phyloP scores from a whole-genome alignment of 1,140 invertebrate genomes.

The Muscidifurax raptorellus region DNA sequence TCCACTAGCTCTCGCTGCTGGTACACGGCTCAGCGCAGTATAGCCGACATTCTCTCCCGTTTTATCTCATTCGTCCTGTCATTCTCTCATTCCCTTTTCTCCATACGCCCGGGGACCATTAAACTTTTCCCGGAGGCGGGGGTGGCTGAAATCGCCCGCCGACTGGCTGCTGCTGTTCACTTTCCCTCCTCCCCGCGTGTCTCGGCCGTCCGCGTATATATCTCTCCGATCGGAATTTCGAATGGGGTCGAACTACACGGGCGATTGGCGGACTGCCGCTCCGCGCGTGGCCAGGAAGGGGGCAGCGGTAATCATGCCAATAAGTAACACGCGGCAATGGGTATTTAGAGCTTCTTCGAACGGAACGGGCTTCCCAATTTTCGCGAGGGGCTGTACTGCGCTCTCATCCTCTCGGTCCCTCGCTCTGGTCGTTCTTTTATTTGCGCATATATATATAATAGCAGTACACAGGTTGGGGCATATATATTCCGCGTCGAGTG shows the following conservation, averaged over 20 bases:
- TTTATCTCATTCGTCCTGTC: constrained; percentile 47
- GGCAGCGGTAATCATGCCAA: constrained; percentile 48
- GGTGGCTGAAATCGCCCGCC: constrained; percentile 50
- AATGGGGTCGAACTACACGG: constrained; percentile 40
- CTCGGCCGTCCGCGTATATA: not conserved
- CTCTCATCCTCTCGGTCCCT: not conserved
- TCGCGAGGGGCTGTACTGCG: constrained; percentile 12
- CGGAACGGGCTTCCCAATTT: constrained; percentile 28
- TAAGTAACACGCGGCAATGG: constrained; percentile 49
- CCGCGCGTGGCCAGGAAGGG: not conserved
- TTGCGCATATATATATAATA: too few relatives aligned
- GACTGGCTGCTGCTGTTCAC: constrained; percentile 1
- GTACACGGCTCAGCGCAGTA: not conserved
- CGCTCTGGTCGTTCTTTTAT: not conserved
- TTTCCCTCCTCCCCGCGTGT: not conserved
- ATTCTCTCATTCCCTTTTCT: constrained; percentile 45
- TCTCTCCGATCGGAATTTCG: constrained; percentile 48
- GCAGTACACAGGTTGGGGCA: too few relatives aligned
- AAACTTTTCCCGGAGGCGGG: constrained; percentile 55
- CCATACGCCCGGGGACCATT: constrained; percentile 52
- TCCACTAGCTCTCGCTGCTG: not conserved
- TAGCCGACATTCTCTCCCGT: constrained; percentile 33
- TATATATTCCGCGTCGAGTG: not conserved
- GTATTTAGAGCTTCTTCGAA: constrained; percentile 50
- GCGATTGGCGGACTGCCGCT: constrained; percentile 11